These are phyloP conservation scores for Peromyscus attwateri DNA, from an alignment of 2,797 vertebrate genomes.

Conservation along the genomic window DNA sequence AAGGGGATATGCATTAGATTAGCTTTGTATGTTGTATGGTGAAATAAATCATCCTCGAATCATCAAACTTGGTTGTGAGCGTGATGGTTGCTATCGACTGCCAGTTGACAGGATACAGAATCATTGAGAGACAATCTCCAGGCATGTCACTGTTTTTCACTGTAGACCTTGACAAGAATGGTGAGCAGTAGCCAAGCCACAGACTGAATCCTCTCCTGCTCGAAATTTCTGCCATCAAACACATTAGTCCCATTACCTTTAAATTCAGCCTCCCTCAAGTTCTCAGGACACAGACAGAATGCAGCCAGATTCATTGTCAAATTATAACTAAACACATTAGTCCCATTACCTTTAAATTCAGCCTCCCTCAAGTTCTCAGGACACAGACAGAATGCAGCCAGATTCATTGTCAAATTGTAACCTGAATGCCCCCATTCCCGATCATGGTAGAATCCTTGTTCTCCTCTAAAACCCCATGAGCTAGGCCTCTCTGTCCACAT, in stretches of 20 bases:
- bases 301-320: neutral
- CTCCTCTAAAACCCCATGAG: neutral
- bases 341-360: neutral
- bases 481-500: neutral
- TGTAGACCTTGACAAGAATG: neutral
- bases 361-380: neutral
- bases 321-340: neutral
- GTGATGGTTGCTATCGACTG: neutral
- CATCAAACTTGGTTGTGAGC: neutral
- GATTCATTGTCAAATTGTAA: neutral
- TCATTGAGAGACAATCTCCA: neutral
- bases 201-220: neutral
- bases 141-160: neutral
- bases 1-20: neutral
- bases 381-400: neutral
- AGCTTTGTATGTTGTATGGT: neutral
- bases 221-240: neutral
- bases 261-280: neutral
- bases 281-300: neutral
- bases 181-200: neutral
- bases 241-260: neutral
- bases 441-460: neutral
- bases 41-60: neutral
- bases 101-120: neutral
- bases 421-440: neutral